Percentiles rank a stretch among this genome's conserved stretches.
phyloP scores from a whole-genome alignment of 2,797 vertebrate species.

The Tinamus major region DNA sequence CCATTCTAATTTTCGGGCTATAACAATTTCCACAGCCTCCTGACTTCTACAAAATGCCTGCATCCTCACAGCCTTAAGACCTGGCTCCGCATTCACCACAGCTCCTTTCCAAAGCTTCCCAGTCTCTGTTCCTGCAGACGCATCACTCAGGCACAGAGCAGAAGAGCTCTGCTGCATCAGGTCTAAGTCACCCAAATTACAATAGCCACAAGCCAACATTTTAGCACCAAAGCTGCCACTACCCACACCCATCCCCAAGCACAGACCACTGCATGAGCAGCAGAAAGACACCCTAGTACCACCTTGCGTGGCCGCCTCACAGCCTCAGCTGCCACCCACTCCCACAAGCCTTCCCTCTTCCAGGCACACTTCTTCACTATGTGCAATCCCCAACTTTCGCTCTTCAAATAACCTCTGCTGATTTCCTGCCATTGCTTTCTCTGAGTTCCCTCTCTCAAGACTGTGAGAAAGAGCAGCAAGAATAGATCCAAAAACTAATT shows the following conservation, averaged over 20 bases:
- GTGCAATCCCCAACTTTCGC: rapidly evolving
- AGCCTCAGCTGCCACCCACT: background rate
- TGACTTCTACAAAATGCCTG: background rate
- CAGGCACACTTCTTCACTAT: background rate
- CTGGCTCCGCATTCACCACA: too few relatives aligned
- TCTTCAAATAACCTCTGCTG: background rate
- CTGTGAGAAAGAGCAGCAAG: background rate
- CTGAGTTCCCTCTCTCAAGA: background rate
- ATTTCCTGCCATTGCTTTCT: background rate
- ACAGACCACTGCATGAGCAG: background rate
- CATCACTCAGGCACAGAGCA: background rate
- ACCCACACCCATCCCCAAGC: background rate
- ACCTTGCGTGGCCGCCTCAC: background rate
- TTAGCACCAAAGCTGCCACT: background rate
- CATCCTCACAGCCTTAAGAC: background rate
- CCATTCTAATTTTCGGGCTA: background rate
- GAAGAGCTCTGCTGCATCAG: background rate
- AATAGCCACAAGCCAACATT: rapidly evolving
- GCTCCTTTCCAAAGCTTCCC: background rate
- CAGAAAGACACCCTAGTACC: background rate
- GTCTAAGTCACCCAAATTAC: rapidly evolving
- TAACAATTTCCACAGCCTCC: background rate
- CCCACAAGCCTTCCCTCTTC: background rate
- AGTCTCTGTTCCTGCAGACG: background rate
- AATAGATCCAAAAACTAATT: background rate